Base-by-base conservation (phyloP, 2,797 vertebrate species). In the Urocyon cinereoargenteus region DNA sequence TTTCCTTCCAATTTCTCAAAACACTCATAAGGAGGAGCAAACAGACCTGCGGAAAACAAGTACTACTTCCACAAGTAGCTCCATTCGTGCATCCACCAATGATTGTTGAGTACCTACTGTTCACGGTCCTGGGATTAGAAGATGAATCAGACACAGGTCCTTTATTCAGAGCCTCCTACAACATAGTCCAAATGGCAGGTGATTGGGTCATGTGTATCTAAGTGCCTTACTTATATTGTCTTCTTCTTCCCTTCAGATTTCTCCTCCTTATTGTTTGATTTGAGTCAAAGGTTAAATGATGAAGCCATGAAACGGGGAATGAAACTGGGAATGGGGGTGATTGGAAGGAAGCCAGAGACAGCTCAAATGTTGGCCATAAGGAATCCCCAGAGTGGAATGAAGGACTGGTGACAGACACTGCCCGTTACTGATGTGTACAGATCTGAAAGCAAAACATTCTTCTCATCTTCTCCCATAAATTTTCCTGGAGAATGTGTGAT, bases 1-100 rank as follows among this genome's bases (percentile, higher is more conserved):
- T 83, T 96, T 95, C 79, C 28, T 86, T 87, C n/a, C 9, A n/a
- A 49, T 57, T 82, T 90, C 61, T 57, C 28, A 61, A 91, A 89
- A 95, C 45, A 49, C 14, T 59, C 34, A n/a, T 6, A 11, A 79
- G 24, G 12, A 77, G 40, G 15, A 68, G 22, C 10, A 61, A 28
- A 40, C 28, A 92, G 78, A 73, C 16, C 51, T 24, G 7, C 6
- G 72, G 77, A 95, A 28, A 55, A 22, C 16, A 59, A 93, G 82
- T 11, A 24, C 24, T 19, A 2, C 15, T 3, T 34, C 21, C 13
- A 59, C 55, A 66, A 21, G 21, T 16, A 68, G 57, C 14, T 55
- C 55, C 86, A 16, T 81, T 64, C 62, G 16, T 31, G 59, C 81
- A n/a, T 1, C 61, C 10, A 77, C 19, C 5, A 49, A 22, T 28